phyloP scores from a whole-genome alignment of 2,113 vertebrate genomes.

The Coptodon rendalli region DNA sequence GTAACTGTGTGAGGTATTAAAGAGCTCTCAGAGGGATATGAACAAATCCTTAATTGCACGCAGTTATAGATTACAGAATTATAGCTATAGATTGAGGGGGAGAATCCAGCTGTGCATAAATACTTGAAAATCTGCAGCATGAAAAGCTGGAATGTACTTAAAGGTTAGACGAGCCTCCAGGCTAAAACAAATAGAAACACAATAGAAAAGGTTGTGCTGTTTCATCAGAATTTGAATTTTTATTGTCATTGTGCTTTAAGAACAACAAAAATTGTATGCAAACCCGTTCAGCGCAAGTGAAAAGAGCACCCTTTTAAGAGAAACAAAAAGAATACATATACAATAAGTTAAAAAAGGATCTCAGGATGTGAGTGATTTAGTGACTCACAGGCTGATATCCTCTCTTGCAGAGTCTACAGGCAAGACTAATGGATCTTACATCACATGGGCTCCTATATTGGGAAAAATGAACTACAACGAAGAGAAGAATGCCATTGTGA shows the following conservation, averaged over 20 bases:
- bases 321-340: not conserved
- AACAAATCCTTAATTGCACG: not conserved
- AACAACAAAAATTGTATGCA: not conserved
- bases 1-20: not conserved
- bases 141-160: not conserved
- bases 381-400: not conserved
- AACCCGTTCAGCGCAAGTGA: not conserved
- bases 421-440: accelerated
- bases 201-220: not conserved
- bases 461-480: not conserved
- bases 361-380: not conserved
- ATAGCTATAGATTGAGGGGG: not conserved
- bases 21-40: not conserved
- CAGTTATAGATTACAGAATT: not conserved
- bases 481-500: not conserved
- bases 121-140: not conserved
- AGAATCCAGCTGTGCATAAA: not conserved
- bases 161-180: no score
- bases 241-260: not conserved
- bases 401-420: not conserved
- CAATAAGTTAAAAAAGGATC: not conserved
- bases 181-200: not conserved
- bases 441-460: not conserved
- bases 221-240: not conserved
- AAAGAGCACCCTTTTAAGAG: not conserved